Evolutionary conservation across 2,113 vertebrate genomes (phyloP), one percentile per base, ranked within the genome.

Genomic region (Microtus ochrogaster): DNA sequence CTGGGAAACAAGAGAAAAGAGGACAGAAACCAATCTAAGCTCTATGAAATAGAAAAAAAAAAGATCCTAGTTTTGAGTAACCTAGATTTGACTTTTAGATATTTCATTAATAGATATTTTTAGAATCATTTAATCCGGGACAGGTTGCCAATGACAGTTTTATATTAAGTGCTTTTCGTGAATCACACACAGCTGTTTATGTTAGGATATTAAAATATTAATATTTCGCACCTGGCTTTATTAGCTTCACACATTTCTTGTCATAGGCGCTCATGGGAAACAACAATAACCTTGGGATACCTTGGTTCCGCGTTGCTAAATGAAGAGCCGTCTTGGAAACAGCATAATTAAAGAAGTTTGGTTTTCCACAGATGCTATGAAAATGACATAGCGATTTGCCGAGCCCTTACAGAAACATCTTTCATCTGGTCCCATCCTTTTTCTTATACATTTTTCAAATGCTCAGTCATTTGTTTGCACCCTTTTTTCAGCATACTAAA

Each of bases 101-200:
- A 90, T 96, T 92, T 97, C 58, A 95, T 90, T 90, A 76, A 78
- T 30, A 93, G 3, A n/a, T 91, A 52, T 93, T 94, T 96, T 84
- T 83, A 78, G 85, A 95, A 39, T n/a, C 44, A 74, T 83, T 90
- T 96, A 96, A 73, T 89, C 93, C 86, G 14, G 41, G 61, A 61
- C 93, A 26, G 5, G 44, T 89, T 82, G 26, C 70, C 33, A 84
- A 36, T 73, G 66, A 89, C 41, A 87, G n/a, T 61, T 92, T 95
- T 83, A 0, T 61, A 96, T 44, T 91, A 90, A 88, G 65, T 5
- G 8, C 90, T 88, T 86, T 89, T 82, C 8, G 82, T 82, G 52
- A 55, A 76, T 49, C 28, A 39, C 33, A 68, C 5, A 83, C 10
- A 91, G 61, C 26, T 94, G 52, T 61, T 95, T 89, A 78, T 44